Evolutionary conservation across 2,888 invertebrate genomes (phyloP).

Genomic region (Biston stratarius): DNA sequence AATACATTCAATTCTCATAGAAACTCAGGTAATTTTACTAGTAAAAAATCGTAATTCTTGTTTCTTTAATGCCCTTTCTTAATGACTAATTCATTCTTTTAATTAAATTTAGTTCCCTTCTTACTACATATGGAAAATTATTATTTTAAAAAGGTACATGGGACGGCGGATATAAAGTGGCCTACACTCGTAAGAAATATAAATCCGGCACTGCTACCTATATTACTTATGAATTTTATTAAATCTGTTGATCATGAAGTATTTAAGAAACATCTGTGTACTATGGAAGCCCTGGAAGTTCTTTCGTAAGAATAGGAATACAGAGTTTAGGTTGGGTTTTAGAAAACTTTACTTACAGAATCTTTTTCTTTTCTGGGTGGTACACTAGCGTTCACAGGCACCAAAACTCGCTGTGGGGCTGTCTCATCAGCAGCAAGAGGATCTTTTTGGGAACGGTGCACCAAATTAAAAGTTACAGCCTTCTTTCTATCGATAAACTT

Average conservation of each 20-base stretch:
- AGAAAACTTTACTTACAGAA: slow-evolving; percentile 63
- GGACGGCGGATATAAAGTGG: no score
- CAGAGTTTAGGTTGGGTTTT: slow-evolving; percentile 28
- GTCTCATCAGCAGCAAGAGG: slow-evolving; percentile 95
- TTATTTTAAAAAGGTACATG: no score
- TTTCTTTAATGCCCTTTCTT: no score
- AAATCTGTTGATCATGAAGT: neutral
- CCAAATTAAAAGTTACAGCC: slow-evolving; percentile 95
- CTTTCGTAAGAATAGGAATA: neutral
- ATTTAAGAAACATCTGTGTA: neutral
- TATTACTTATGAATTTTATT: neutral
- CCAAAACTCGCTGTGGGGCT: slow-evolving; percentile 95
- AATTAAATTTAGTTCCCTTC: no score
- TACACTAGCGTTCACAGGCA: slow-evolving; percentile 85
- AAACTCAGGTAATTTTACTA: no score
- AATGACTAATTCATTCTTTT: no score
- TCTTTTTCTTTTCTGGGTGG: slow-evolving; percentile 75
- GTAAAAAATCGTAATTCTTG: no score
- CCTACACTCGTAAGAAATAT: no score
- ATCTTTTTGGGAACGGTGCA: slow-evolving; percentile 97
- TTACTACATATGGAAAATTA: no score
- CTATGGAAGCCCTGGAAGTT: neutral
- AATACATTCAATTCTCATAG: no score
- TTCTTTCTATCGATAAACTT: slow-evolving; percentile 97
- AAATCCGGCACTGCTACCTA: no score